Evolutionary conservation across 2,113 vertebrate genomes (phyloP), one percentile per base, ranked within the genome.

Genomic region (Alouatta palliata): DNA sequence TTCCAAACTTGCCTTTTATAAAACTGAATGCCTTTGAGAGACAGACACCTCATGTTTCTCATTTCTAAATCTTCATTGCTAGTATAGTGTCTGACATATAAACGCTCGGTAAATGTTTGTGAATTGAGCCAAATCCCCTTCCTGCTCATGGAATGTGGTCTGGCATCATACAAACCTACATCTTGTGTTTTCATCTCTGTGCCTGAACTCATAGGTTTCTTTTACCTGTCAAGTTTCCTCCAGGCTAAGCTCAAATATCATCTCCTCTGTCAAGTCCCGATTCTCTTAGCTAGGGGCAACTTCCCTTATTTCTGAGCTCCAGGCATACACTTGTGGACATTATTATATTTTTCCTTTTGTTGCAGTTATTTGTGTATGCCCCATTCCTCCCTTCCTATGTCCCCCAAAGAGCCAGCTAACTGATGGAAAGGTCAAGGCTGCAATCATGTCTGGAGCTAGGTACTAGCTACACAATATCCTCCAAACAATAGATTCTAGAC

Each of bases 1-100:
- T 87, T 47, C 85, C 27, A 49, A 85, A 88, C 40, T 71, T 75
- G 84, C 66, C 79, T 96, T 88, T 95, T 87, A 95, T 84, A 95
- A 92, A 90, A 95, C 37, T 70, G 52, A 89, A 95, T 71, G 27
- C 49, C 49, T 83, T 58, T 81, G 79, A 76, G 82, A 80, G 43
- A 87, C 3, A 84, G 12, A 8, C 84, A 82, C 56, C 35, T 88
- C 40, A 27, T 61, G 58, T 58, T 77, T 95, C 71, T 71, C 43
- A 25, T 77, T 85, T 94, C 61, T 95, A 7, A 76, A 47, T 77
- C 77, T 5, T 71, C 43, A 94, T 43, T 54, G 61, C 19, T 64
- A 35, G 9, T 56, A 80, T 17, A n/a, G 32, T 81, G 21, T 23
- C 76, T 37, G 43, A 81, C 32, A 79, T 3, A 35, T 2, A 49